Evolutionary conservation across 2,797 vertebrate genomes (phyloP).

Genomic region (Sebastes hubbsi): DNA sequence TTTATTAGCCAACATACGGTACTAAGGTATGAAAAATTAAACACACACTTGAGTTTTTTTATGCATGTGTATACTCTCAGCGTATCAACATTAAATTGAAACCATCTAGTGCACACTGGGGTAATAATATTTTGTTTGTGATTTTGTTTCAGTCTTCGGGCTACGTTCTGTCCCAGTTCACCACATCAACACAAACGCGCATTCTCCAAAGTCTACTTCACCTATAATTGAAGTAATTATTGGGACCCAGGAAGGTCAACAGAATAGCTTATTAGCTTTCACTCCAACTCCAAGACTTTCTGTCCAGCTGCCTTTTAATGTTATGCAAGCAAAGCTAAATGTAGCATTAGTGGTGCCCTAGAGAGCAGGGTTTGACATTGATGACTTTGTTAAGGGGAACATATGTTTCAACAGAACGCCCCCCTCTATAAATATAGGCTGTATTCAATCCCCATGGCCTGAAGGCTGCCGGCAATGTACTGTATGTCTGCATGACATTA

Average conservation of each 20-base stretch:
- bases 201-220: conserved; percentile 31
- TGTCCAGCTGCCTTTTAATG: conserved; percentile 63
- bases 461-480: conserved; percentile 67
- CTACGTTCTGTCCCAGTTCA: conserved; percentile 3
- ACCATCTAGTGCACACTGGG: not conserved
- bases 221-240: conserved; percentile 55
- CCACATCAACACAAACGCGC: conserved; percentile 33
- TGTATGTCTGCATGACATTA: conserved; percentile 76
- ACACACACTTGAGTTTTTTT: not conserved
- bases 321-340: conserved; percentile 71
- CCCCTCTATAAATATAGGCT: conserved; percentile 77
- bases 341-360: conserved; percentile 61
- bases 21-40: not conserved
- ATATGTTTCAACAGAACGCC: conserved; percentile 78
- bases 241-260: conserved; percentile 48
- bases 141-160: conserved; percentile 7
- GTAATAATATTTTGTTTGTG: conserved; percentile 21
- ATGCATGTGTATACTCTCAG: not conserved
- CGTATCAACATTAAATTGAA: conserved; percentile 22
- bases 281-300: conserved; percentile 48
- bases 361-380: conserved; percentile 73
- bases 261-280: conserved; percentile 59
- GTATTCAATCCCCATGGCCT: conserved; percentile 68
- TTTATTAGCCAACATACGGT: not conserved
- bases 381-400: conserved; percentile 79